A percentile compares a stretch with the other conserved stretches of the same genome.
Conservation (phyloP, 2,797 vertebrate species). For the Rhadinocentrus ornatus region DNA sequence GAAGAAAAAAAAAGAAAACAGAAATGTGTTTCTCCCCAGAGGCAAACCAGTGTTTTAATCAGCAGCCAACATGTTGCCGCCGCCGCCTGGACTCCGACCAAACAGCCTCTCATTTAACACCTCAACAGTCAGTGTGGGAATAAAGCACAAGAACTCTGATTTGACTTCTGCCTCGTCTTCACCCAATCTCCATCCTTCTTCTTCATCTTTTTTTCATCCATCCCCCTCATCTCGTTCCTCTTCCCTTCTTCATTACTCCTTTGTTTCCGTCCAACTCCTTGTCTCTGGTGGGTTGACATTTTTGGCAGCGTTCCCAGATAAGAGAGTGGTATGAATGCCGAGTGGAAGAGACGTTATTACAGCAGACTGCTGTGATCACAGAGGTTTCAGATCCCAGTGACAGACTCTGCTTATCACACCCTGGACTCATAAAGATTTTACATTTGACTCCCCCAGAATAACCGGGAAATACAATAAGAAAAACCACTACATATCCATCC, state of each 20-base stretch:
- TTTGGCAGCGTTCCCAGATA: slow-evolving; percentile 81
- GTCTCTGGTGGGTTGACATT: slow-evolving; percentile 72
- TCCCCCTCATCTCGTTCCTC: slow-evolving; percentile 38
- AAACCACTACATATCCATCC: slow-evolving; percentile 20
- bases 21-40: slow-evolving; percentile 44
- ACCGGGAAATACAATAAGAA: slow-evolving; percentile 63
- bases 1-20: slow-evolving; percentile 22
- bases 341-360: slow-evolving; percentile 70
- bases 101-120: slow-evolving; percentile 64
- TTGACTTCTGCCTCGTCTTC: slow-evolving; percentile 44
- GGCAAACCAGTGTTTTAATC: slow-evolving; percentile 64
- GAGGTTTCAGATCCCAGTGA: slow-evolving; percentile 69
- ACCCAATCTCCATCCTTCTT: slow-evolving; percentile 39
- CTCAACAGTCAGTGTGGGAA: slow-evolving; percentile 69
- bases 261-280: slow-evolving; percentile 32
- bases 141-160: slow-evolving; percentile 60
- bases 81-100: slow-evolving; percentile 68
- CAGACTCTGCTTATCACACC: slow-evolving; percentile 43
- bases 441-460: slow-evolving; percentile 38
- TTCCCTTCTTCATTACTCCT: slow-evolving; percentile 29
- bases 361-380: slow-evolving; percentile 70
- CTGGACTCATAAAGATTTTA: slow-evolving; percentile 45
- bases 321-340: slow-evolving; percentile 71
- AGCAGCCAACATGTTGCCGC: slow-evolving; percentile 58
- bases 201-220: slow-evolving; percentile 45